A percentile compares a stretch with the other conserved stretches of the same genome.
Evolutionary conservation across 92 coral and sea anemone species (phyloP).

Genomic region (Scolanthus callimorphus): DNA sequence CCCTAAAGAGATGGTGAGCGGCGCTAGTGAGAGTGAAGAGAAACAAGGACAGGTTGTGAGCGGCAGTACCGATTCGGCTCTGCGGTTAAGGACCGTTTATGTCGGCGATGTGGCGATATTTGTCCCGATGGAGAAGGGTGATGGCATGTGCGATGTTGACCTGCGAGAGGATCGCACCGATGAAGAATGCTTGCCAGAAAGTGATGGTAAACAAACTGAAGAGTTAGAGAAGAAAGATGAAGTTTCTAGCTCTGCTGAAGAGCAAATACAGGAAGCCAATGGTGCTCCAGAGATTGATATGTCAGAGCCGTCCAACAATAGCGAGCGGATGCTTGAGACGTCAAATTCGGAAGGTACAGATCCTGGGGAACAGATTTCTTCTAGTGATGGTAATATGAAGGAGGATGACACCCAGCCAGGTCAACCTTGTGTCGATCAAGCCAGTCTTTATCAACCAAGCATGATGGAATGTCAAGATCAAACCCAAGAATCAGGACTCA

Average conservation of each 20-base stretch:
- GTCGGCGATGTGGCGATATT: constrained; percentile 78
- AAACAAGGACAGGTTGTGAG: not conserved
- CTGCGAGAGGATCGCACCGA: not conserved
- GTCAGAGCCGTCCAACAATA: not conserved
- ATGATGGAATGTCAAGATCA: too few relatives aligned
- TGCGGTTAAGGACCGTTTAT: constrained; percentile 38
- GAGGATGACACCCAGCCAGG: not conserved
- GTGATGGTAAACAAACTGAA: not conserved
- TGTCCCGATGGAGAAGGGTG: constrained; percentile 51
- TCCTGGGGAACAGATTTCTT: too few relatives aligned
- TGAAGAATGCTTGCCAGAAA: not conserved
- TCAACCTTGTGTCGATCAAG: not conserved
- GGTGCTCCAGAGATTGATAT: not conserved
- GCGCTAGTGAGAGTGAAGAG: not conserved
- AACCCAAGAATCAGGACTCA: not conserved
- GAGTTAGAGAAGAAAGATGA: not conserved
- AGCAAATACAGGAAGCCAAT: not conserved
- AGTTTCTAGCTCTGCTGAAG: not conserved
- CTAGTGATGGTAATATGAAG: not conserved
- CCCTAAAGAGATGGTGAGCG: not conserved
- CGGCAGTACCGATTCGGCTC: not conserved
- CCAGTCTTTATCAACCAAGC: too few relatives aligned
- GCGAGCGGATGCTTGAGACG: not conserved
- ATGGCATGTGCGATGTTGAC: not conserved
- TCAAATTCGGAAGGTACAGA: not conserved